Evolutionary conservation across 2,113 vertebrate genomes (phyloP).

Genomic region (Pardalotus punctatus): DNA sequence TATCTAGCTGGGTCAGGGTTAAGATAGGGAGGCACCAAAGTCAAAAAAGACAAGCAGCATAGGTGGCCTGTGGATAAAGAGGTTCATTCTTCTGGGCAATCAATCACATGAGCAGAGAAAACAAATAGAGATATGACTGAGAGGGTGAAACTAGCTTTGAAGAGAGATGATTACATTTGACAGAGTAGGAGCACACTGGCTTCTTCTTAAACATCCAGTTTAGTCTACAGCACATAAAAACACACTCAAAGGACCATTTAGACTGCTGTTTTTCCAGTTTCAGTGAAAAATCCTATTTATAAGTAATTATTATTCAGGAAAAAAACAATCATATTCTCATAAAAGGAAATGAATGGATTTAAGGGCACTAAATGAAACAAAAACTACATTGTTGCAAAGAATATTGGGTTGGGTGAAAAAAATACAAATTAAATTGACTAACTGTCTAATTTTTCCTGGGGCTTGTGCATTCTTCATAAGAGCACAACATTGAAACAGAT

Average conservation of each 20-base stretch:
- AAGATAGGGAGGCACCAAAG: slow-evolving; percentile 5
- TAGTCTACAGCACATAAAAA: not conserved
- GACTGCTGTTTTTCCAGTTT: not conserved
- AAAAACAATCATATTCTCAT: not conserved
- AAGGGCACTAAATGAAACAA: not conserved
- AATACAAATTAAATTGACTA: not conserved
- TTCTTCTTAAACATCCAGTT: not conserved
- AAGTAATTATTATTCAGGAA: not conserved
- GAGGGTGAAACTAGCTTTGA: not conserved
- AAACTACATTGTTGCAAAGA: not conserved
- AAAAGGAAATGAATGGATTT: not conserved
- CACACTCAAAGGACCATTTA: not conserved
- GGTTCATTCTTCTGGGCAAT: slow-evolving; percentile 17
- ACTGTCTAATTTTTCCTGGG: not conserved
- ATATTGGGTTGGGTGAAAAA: not conserved
- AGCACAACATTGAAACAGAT: not conserved
- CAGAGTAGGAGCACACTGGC: not conserved
- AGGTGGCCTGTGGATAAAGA: slow-evolving; percentile 46
- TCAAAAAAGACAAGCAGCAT: slow-evolving; percentile 8
- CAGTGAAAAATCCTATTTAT: not conserved
- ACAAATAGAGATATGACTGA: not conserved
- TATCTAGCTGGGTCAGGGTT: slow-evolving; percentile 24
- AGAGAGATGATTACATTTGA: not conserved
- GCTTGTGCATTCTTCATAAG: not conserved
- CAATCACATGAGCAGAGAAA: slow-evolving; percentile 34